Percentiles rank a stretch among this genome's conserved stretches.
These are phyloP conservation scores for Drosophila kuntzei DNA, from an alignment of 2,888 invertebrate genomes.

Conservation along the genomic window DNA sequence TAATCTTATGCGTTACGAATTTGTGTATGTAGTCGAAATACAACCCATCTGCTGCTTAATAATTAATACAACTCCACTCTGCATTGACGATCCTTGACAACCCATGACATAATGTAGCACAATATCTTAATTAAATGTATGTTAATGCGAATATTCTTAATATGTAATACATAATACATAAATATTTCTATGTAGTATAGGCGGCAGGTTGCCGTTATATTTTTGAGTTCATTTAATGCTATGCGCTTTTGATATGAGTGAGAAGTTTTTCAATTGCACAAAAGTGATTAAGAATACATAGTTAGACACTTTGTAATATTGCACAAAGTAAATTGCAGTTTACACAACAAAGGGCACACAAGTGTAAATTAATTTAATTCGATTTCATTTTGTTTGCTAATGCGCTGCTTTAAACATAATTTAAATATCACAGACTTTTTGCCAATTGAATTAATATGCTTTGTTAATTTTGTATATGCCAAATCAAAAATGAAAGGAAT, in stretches of 20 bases:
- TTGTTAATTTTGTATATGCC: slow-evolving; percentile 72
- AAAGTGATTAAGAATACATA: slow-evolving; percentile 56
- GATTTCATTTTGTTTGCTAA: slow-evolving; percentile 32
- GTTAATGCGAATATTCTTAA: slow-evolving; percentile 31
- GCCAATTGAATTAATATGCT: slow-evolving; percentile 77
- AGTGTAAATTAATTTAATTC: slow-evolving; percentile 60
- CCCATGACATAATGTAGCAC: slow-evolving; percentile 39
- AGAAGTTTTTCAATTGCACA: slow-evolving; percentile 74
- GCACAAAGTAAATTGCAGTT: slow-evolving; percentile 66
- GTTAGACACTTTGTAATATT: slow-evolving; percentile 57
- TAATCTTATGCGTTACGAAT: slow-evolving; percentile 59
- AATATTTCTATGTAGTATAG: slow-evolving; percentile 19
- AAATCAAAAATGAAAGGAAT: slow-evolving; percentile 35
- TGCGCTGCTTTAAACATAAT: slow-evolving; percentile 71
- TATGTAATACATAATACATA: slow-evolving; percentile 36
- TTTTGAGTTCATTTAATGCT: slow-evolving; percentile 45
- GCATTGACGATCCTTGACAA: slow-evolving; percentile 26
- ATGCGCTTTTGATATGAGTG: slow-evolving; percentile 75
- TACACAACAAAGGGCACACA: slow-evolving; percentile 53
- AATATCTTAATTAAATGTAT: slow-evolving; percentile 43
- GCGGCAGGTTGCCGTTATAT: slow-evolving; percentile 29
- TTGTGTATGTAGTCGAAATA: slow-evolving; percentile 60
- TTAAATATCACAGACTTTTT: slow-evolving; percentile 82
- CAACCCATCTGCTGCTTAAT: slow-evolving; percentile 71
- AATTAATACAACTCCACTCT: slow-evolving; percentile 66